These are phyloP conservation scores for Otis tarda DNA, from an alignment of 2,113 vertebrate genomes.

Conservation along the genomic window DNA sequence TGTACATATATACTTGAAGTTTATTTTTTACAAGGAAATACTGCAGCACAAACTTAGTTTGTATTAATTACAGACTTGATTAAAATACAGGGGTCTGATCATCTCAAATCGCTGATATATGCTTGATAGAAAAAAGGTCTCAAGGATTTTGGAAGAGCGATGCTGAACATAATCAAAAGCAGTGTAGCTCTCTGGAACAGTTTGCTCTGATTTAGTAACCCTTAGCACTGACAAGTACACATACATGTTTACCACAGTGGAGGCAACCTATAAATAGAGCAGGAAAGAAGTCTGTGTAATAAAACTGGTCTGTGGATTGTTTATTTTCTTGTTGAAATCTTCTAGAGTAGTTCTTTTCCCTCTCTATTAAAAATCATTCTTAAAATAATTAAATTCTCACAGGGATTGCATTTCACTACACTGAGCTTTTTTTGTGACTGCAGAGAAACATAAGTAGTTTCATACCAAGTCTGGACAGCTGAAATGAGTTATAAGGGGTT, in stretches of 20 bases:
- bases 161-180: background rate
- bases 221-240: background rate
- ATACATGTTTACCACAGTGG: background rate
- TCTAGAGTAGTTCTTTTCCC: background rate
- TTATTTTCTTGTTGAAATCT: constrained; percentile 7
- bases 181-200: background rate
- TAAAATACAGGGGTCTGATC: constrained; percentile 10
- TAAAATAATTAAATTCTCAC: background rate
- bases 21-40: constrained; percentile 13
- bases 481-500: background rate
- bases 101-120: background rate
- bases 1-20: background rate
- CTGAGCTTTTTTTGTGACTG: background rate
- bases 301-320: background rate
- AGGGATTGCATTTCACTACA: background rate
- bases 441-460: background rate
- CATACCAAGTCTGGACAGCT: background rate
- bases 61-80: constrained; percentile 30
- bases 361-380: background rate
- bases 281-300: background rate
- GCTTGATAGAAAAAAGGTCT: background rate
- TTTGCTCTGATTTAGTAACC: background rate
- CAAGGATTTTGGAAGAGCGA: constrained; percentile 28
- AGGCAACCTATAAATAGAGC: background rate
- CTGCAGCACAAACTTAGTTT: constrained; percentile 46